A percentile compares a stretch with the other conserved stretches of the same genome.
Evolutionary conservation across 2,888 invertebrate species (phyloP).

Genomic region (Catotricha subobsoleta): DNA sequence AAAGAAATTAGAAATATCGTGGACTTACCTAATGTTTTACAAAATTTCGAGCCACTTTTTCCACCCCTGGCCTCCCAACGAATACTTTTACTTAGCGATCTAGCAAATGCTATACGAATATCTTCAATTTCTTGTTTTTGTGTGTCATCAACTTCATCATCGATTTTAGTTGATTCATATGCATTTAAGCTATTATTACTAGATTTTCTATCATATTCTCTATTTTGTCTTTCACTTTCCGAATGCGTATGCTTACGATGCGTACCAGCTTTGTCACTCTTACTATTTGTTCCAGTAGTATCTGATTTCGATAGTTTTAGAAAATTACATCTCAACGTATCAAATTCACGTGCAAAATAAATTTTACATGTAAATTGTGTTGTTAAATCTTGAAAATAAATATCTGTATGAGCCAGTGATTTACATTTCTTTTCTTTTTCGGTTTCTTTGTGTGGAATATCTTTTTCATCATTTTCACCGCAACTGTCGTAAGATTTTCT

Average conservation of each 20-base stretch:
- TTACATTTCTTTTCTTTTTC: constrained; percentile 22
- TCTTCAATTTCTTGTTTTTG: constrained; percentile 19
- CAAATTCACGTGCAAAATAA: constrained; percentile 83
- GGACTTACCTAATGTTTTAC: constrained; percentile 63
- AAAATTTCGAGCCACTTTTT: constrained; percentile 92
- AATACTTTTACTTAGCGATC: constrained; percentile 67
- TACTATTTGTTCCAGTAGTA: not conserved
- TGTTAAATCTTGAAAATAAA: constrained; percentile 30
- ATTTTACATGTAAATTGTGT: constrained; percentile 80
- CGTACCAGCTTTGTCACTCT: constrained; percentile 14
- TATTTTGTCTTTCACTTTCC: constrained; percentile 6
- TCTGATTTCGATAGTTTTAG: constrained; percentile 19
- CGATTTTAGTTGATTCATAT: not conserved
- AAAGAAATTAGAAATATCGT: constrained; percentile 5
- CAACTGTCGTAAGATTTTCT: constrained; percentile 23
- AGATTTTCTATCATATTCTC: constrained; percentile 19
- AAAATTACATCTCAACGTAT: constrained; percentile 42
- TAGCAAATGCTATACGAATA: constrained; percentile 52
- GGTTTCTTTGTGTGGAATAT: constrained; percentile 18
- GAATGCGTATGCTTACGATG: constrained; percentile 2
- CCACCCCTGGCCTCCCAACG: constrained; percentile 92
- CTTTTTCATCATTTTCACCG: constrained; percentile 19
- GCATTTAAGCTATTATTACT: constrained; percentile 26
- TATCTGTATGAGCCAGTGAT: constrained; percentile 29
- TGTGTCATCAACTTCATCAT: constrained; percentile 17